Evolutionary conservation across 2,888 invertebrate genomes (phyloP).

Genomic region (Sclerodermus sp.): DNA sequence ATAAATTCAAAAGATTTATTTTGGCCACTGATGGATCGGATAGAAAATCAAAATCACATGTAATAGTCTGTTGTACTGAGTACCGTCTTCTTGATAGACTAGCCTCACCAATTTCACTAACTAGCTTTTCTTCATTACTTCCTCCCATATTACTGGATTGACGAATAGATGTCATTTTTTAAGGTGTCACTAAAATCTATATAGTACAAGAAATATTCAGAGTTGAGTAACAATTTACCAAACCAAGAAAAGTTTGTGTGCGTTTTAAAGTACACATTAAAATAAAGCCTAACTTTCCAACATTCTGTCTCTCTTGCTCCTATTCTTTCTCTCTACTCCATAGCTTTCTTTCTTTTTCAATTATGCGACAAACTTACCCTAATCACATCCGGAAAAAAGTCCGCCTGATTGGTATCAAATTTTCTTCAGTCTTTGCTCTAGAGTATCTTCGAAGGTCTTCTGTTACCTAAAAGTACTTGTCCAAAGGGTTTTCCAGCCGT

Average conservation of each 20-base stretch:
- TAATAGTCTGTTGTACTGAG: constrained; percentile 34
- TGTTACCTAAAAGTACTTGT: no score
- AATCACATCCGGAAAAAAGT: constrained; percentile 9
- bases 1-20: constrained; percentile 69
- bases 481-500: no score
- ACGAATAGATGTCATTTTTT: constrained; percentile 62
- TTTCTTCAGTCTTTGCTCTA: neutral
- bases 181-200: neutral
- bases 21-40: constrained; percentile 31
- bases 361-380: neutral
- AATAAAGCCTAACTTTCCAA: neutral
- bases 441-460: no score
- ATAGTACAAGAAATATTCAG: neutral
- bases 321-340: neutral
- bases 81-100: constrained; percentile 40
- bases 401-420: constrained; percentile 2
- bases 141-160: constrained; percentile 61
- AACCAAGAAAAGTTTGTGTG: no score
- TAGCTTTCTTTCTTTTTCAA: no score
- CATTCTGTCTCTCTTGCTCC: constrained; percentile 3
- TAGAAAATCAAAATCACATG: constrained; percentile 24
- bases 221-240: no score
- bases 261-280: no score
- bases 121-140: constrained; percentile 48
- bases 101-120: constrained; percentile 39